phyloP scores from a whole-genome alignment of 1,140 invertebrate genomes.

The Drosophila lacertosa region DNA sequence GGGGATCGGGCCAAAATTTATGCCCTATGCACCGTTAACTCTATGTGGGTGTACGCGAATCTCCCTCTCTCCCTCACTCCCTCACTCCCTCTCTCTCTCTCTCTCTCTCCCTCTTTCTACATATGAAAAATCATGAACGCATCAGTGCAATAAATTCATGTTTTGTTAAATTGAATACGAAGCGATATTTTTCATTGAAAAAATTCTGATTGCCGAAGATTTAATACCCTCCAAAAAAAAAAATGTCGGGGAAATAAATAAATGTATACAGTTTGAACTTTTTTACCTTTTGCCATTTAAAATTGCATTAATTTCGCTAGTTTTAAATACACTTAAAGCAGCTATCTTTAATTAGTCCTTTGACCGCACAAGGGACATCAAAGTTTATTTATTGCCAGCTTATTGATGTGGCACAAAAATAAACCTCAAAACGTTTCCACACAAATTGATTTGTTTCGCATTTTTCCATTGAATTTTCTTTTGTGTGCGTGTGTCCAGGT shows the following conservation, averaged over 20 bases:
- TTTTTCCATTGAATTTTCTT: slow-evolving; percentile 14
- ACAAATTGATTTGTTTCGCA: slow-evolving; percentile 1
- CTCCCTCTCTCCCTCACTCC: not conserved
- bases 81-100: not conserved
- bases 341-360: slow-evolving; percentile 25
- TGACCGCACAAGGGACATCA: slow-evolving; percentile 2
- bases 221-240: slow-evolving; percentile 5
- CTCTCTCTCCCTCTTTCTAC: not conserved
- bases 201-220: slow-evolving; percentile 11
- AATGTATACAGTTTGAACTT: no score
- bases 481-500: not conserved
- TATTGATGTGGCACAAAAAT: slow-evolving; percentile 3
- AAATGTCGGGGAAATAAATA: no score
- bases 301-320: slow-evolving; percentile 13
- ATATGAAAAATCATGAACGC: slow-evolving; percentile 40
- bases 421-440: not conserved
- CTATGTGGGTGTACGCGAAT: slow-evolving; percentile 38
- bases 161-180: slow-evolving; percentile 60
- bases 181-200: slow-evolving; percentile 34
- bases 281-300: not conserved
- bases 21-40: slow-evolving; percentile 72
- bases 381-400: slow-evolving; percentile 18
- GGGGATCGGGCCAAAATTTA: slow-evolving; percentile 48
- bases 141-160: slow-evolving; percentile 62
- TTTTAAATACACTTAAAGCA: slow-evolving; percentile 26